phyloP scores from a whole-genome alignment of 2,888 invertebrate genomes.

The Spisula solida region DNA sequence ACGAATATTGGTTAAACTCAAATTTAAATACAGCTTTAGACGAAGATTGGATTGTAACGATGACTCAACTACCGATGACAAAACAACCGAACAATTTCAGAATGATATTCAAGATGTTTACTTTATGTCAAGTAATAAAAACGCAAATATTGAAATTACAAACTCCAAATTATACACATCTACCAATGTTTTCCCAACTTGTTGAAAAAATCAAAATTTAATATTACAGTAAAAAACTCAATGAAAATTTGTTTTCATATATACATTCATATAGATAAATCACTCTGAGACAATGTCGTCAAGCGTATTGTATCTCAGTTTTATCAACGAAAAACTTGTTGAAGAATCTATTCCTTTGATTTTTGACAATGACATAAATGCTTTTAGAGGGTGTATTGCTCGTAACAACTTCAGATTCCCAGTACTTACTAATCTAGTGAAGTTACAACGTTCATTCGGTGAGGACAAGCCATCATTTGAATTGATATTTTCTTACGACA shows the following conservation, averaged over 20 bases:
- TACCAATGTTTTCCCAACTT: constrained; percentile 2
- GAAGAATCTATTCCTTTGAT: constrained; percentile 23
- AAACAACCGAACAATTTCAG: constrained; percentile 31
- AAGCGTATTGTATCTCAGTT: not conserved
- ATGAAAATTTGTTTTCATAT: not conserved
- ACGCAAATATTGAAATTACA: constrained; percentile 14
- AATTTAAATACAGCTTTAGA: constrained; percentile 42
- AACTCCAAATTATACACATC: not conserved
- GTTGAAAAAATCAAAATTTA: too few species aligned
- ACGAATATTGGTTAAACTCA: constrained; percentile 36
- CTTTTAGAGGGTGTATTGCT: constrained; percentile 19
- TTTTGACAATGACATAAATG: constrained; percentile 34
- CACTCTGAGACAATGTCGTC: not conserved
- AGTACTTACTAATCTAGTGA: constrained; percentile 11
- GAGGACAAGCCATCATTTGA: not conserved
- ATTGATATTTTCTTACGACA: constrained; percentile 28
- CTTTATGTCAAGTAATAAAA: constrained; percentile 22
- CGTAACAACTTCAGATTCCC: constrained; percentile 26
- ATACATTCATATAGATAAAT: not conserved
- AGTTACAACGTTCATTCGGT: not conserved
- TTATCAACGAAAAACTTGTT: constrained; percentile 22
- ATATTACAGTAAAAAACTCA: not conserved
- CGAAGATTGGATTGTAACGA: constrained; percentile 22
- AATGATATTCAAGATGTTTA: constrained; percentile 39
- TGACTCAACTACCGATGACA: not conserved